phyloP scores from a whole-genome alignment of 2,113 vertebrate species.

The Myanophis thanlyinensis region DNA sequence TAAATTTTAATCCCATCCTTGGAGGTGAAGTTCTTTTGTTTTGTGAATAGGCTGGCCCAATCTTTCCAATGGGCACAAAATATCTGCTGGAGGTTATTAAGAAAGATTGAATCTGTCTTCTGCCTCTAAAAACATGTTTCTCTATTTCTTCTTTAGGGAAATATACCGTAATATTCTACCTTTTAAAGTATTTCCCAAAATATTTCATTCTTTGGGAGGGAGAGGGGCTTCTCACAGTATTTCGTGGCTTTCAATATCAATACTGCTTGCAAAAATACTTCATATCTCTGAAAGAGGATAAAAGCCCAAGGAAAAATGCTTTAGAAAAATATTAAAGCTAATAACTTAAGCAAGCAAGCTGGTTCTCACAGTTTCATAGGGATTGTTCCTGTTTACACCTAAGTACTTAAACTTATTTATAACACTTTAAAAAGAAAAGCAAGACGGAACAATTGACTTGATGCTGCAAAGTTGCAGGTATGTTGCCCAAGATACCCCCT shows the following conservation, averaged over 20 bases:
- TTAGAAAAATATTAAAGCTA: not conserved
- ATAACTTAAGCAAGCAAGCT: not conserved
- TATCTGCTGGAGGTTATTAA: too few species aligned
- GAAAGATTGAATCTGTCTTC: too few species aligned
- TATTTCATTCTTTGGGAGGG: too few species aligned
- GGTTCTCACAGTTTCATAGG: not conserved
- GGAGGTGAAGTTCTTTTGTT: too few species aligned
- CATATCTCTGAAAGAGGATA: not conserved
- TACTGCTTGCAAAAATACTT: not conserved
- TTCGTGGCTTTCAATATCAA: not conserved
- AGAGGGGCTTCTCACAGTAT: too few species aligned
- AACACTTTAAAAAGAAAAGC: not conserved
- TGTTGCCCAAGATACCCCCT: not conserved
- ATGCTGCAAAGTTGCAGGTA: not conserved
- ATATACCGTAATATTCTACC: too few species aligned
- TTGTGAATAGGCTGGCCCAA: too few species aligned
- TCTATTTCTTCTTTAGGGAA: too few species aligned
- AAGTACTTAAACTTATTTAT: not conserved
- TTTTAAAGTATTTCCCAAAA: too few species aligned
- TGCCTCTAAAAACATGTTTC: too few species aligned
- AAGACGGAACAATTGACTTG: not conserved
- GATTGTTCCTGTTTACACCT: not conserved
- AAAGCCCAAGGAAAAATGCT: not conserved
- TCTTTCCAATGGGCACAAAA: too few species aligned
- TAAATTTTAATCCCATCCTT: too few species aligned